Percentiles rank a stretch among this genome's conserved stretches.
These are phyloP conservation scores for Pomacea maculata DNA, from an alignment of 1,140 invertebrate species.

Conservation along the genomic window DNA sequence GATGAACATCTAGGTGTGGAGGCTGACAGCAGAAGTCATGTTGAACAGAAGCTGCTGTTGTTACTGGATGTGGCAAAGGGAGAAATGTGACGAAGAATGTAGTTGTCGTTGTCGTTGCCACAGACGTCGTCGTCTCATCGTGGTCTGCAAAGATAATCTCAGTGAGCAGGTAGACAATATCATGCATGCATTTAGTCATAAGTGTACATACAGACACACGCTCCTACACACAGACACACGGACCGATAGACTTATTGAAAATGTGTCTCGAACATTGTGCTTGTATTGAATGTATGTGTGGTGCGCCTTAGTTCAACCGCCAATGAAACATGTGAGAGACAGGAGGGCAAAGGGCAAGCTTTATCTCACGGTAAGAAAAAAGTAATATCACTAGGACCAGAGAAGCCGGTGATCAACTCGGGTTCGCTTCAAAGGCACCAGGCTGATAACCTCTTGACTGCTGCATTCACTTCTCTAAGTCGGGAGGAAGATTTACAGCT, in stretches of 20 bases:
- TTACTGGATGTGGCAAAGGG: too few species aligned
- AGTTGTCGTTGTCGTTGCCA: too few species aligned
- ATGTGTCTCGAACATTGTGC: background rate
- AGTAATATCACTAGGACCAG: too few species aligned
- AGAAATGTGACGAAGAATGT: too few species aligned
- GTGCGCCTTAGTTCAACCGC: background rate
- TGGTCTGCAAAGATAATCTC: background rate
- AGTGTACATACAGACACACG: background rate
- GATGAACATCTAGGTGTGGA: too few species aligned
- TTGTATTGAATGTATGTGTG: background rate
- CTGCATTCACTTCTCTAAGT: background rate
- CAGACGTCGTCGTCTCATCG: too few species aligned
- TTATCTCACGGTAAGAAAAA: background rate
- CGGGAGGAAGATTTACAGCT: background rate
- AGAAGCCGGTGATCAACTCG: background rate
- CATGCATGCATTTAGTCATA: too few species aligned
- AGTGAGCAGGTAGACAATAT: background rate
- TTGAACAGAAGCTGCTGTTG: too few species aligned
- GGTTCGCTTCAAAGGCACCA: background rate
- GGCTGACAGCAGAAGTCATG: too few species aligned
- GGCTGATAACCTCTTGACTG: too few species aligned
- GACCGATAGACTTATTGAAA: background rate
- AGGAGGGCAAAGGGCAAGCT: constrained; percentile 1
- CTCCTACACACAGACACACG: background rate
- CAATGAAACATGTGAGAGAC: background rate